Percentiles rank a stretch among this genome's conserved stretches.
These are phyloP conservation scores for Caracal caracal DNA, from an alignment of 2,113 vertebrate species.

Conservation along the genomic window DNA sequence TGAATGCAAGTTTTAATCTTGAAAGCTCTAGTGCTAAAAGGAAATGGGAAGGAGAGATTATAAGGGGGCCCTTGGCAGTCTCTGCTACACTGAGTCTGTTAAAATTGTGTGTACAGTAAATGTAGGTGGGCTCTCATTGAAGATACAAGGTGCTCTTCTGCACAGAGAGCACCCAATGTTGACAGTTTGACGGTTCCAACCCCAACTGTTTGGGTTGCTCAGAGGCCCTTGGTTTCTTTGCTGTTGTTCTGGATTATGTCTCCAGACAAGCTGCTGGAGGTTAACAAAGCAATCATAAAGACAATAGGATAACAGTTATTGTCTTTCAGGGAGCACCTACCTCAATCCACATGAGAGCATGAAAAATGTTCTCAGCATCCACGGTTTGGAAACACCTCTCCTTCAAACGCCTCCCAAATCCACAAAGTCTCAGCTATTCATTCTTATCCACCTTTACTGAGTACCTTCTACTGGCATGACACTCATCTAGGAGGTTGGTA, in stretches of 20 bases:
- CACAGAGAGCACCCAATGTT: not conserved
- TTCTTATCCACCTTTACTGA: not conserved
- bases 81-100: not conserved
- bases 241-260: not conserved
- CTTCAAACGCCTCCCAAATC: not conserved
- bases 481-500: not conserved
- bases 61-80: too few relatives aligned
- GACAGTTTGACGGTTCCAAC: not conserved
- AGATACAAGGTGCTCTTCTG: not conserved
- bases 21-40: not conserved
- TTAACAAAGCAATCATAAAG: not conserved
- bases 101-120: not conserved
- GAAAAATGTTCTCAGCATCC: not conserved
- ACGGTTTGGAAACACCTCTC: not conserved
- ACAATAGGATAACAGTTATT: not conserved
- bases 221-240: not conserved
- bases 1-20: not conserved
- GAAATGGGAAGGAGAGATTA: not conserved
- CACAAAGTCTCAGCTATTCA: not conserved
- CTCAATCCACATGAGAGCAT: not conserved
- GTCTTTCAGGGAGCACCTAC: not conserved
- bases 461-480: not conserved
- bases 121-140: not conserved
- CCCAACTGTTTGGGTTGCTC: not conserved
- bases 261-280: not conserved